Percentiles rank a stretch among this genome's conserved stretches.
These are phyloP conservation scores for Dryas iulia DNA, from an alignment of 1,140 invertebrate species.

Conservation along the genomic window DNA sequence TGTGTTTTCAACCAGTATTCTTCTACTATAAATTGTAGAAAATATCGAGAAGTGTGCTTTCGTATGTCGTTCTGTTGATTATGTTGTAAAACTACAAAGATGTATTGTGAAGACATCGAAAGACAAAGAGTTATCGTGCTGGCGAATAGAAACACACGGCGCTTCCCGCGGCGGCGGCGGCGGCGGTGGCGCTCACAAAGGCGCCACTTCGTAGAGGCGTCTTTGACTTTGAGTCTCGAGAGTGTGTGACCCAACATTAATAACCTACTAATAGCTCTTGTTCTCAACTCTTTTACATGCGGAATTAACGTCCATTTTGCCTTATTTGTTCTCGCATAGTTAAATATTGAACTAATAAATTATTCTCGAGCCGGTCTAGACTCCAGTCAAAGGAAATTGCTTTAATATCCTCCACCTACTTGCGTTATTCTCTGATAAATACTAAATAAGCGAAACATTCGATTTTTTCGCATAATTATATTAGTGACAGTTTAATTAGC, in stretches of 20 bases:
- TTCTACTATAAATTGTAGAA: neutral
- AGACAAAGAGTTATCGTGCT: constrained; percentile 64
- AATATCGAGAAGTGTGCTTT: neutral
- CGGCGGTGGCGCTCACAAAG: constrained; percentile 53
- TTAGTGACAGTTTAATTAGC: constrained; percentile 80
- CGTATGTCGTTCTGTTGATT: neutral
- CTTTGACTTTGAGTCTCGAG: constrained; percentile 68
- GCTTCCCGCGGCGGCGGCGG: constrained; percentile 51
- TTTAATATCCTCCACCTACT: constrained; percentile 23
- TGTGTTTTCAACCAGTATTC: neutral
- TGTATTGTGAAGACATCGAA: constrained; percentile 51
- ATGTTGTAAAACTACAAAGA: neutral
- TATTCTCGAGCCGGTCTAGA: neutral
- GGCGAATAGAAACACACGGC: constrained; percentile 49
- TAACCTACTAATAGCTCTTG: constrained; percentile 66
- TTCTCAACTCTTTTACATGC: constrained; percentile 33
- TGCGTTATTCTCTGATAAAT: constrained; percentile 20
- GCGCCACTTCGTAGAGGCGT: constrained; percentile 66
- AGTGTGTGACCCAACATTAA: constrained; percentile 69
- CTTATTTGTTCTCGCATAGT: neutral
- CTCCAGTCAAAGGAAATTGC: constrained; percentile 19
- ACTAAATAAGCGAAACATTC: constrained; percentile 33
- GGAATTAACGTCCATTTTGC: constrained; percentile 4
- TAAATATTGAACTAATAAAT: neutral
- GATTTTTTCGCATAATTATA: constrained; percentile 76